Evolutionary conservation across 1,140 invertebrate species (phyloP).

Genomic region (Drosophila tristis): DNA sequence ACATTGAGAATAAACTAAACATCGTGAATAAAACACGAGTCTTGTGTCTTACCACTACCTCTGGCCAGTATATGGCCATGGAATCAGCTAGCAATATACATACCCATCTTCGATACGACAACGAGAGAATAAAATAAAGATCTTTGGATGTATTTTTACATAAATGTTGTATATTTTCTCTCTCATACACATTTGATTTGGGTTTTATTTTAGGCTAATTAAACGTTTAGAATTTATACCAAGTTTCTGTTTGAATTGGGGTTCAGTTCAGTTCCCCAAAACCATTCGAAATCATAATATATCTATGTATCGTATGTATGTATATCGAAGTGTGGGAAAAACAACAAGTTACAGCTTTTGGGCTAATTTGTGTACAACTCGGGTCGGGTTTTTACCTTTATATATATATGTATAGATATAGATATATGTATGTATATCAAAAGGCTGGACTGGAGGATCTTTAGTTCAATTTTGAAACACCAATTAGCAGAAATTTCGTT

Average conservation of each 20-base stretch:
- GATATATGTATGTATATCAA: slow-evolving; percentile 12
- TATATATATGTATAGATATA: slow-evolving; percentile 24
- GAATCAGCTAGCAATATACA: not conserved
- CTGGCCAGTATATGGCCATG: not conserved
- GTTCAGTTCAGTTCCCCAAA: slow-evolving; percentile 18
- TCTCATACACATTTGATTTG: slow-evolving; percentile 43
- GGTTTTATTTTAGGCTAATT: slow-evolving; percentile 65
- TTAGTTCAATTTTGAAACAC: slow-evolving; percentile 30
- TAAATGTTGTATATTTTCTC: slow-evolving; percentile 39
- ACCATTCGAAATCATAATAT: slow-evolving; percentile 17
- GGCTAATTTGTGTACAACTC: slow-evolving; percentile 17
- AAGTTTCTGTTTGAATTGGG: slow-evolving; percentile 10
- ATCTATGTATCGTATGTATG: slow-evolving; percentile 30
- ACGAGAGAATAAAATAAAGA: not conserved
- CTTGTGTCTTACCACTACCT: too few relatives aligned
- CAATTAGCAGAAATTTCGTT: slow-evolving; percentile 18
- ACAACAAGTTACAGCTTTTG: not conserved
- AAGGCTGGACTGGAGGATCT: slow-evolving; percentile 18
- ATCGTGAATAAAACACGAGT: too few relatives aligned
- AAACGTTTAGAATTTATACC: slow-evolving; percentile 58
- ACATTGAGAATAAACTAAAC: too few relatives aligned
- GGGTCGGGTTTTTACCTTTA: not conserved
- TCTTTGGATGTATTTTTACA: slow-evolving; percentile 38
- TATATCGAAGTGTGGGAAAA: slow-evolving; percentile 6
- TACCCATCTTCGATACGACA: too few relatives aligned